Evolutionary conservation across 2,113 vertebrate species (phyloP).

Genomic region (Protobothrops mucrosquamatus): DNA sequence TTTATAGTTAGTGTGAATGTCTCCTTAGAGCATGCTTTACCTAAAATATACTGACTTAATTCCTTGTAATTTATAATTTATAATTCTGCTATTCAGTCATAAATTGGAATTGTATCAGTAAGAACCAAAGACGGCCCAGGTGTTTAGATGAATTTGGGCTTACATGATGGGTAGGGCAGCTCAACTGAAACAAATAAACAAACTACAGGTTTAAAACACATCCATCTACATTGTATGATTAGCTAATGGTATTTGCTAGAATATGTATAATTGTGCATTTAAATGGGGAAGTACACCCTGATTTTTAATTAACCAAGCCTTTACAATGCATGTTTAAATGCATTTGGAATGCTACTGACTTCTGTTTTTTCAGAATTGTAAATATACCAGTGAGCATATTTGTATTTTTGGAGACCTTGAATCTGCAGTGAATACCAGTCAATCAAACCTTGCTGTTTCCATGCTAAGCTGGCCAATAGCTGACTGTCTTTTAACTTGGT

Average conservation of each 20-base stretch:
- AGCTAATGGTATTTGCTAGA: not conserved
- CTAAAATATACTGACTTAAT: not conserved
- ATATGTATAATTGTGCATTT: not conserved
- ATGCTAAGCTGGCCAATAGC: not conserved
- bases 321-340: not conserved
- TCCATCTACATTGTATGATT: not conserved
- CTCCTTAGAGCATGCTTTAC: not conserved
- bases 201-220: not conserved
- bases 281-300: not conserved
- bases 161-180: not conserved
- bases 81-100: not conserved
- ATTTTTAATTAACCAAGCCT: not conserved
- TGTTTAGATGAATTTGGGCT: not conserved
- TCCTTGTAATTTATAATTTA: not conserved
- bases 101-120: not conserved
- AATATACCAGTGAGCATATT: not conserved
- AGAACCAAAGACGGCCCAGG: not conserved
- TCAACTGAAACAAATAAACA: not conserved
- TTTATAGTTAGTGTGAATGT: not conserved
- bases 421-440: not conserved
- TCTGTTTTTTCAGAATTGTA: not conserved
- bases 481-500: not conserved
- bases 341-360: not conserved
- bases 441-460: not conserved
- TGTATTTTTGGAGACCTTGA: not conserved